Evolutionary conservation across 1,140 invertebrate species (phyloP), one percentile per base, ranked within the genome.

Genomic region (Neodiprion fabricii): DNA sequence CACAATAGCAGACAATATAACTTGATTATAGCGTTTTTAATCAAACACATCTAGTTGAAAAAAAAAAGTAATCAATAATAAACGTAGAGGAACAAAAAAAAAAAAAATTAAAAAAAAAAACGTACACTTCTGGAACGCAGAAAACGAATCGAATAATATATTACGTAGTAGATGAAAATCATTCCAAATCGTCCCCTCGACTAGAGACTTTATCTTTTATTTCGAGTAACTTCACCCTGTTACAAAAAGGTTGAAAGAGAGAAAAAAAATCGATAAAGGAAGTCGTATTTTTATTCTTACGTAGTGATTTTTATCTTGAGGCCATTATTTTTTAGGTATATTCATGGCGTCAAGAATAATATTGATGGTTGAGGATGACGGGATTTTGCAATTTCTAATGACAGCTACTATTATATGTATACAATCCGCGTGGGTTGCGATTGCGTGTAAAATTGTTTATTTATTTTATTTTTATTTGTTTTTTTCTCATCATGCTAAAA

Each of bases 21-120:
- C 53, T 67, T 74, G 70, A 74, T 47, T 65, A 71, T 79, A 82
- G 80, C 79, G 67, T 81, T 81, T 81, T 79, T 82, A 82, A 82
- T 82, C 81, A 82, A 82, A 82, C 79, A 40, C 5, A 40, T 3
- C 28, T 81, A 82, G 80, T 75, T 61, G 53, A 61, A 61, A 61
- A 40, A 40, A 40, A 61, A 61, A 61, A 61, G 53, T 40, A 40
- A 40, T 61, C 9, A 12, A 17, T 12, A 61, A 61, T 61, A 14
- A 7, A 61, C 28, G 28, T 40, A 40, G 28, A 40, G 17, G 50
- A 10, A 0, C 50, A 53, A 53, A 53, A 1, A 53, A 53, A 53
- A 61, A 61, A 61, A 61, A 61, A 61, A 40, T 40, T 0, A 40
- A 61, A 61, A 8, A 11, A 61, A 61, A 61, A 40, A 40, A 40